Evolutionary conservation across 2,888 invertebrate species (phyloP), one percentile per base, ranked within the genome.

Genomic region (Himalopsyche kuldschensis): DNA sequence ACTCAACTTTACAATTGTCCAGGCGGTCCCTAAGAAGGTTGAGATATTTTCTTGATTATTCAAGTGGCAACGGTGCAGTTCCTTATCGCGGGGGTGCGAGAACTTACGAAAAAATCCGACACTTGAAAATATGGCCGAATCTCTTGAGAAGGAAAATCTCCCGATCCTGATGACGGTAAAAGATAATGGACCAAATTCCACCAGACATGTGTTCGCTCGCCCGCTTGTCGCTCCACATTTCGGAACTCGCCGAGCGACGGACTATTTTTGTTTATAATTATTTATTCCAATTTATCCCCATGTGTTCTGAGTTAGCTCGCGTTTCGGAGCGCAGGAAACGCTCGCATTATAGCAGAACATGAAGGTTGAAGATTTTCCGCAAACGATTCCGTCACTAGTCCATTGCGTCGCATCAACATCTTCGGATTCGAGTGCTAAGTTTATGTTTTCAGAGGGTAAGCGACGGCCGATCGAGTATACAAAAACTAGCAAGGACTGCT

Each of bases 161-260:
- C 2, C 5, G 6, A 32, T n/a, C n/a, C n/a, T 78, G 81, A 79
- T 79, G 81, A 84, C 75, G 48, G 32, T 76, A 84, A 82, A 84
- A 83, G 79, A 82, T 69, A 46, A 84, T 55, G 63, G 77, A 30
- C 30, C 27, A 79, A 32, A 82, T 84, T 84, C 84, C 82, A 15
- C 8, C 76, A 82, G 82, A 79, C 76, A 78, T 69, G 35, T 35
- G 83, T 78, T 78, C 78, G 5, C 41, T 41, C n/a, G 35, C 24
- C 48, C 41, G 30, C 48, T 17, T 63, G 20, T 32, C 75, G 80
- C 24, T 30, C 32, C 32, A 31, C 24, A 31, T 27, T 24, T 47
- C 30, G 27, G 15, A 47, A 17, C n/a, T 24, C 30, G 15, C 20
- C 35, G 20, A 27, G 47, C 20, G 31, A 27, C 10, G 79, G 17